Conservation (phyloP, 2,113 vertebrate genomes). For the Catharus minimus region DNA sequence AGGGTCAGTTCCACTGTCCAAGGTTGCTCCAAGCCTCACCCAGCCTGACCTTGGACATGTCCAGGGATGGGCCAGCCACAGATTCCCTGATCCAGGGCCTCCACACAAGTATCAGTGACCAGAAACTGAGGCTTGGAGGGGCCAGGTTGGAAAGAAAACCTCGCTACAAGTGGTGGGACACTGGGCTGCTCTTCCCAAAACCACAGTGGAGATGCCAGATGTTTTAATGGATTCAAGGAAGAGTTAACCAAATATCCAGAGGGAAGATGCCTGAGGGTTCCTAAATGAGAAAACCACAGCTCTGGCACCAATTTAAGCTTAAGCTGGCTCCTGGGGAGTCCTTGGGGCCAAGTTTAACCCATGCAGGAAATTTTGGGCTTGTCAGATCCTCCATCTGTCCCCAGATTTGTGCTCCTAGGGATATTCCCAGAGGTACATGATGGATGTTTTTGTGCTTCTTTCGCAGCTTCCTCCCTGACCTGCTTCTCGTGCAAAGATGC, state of each 20-base stretch:
- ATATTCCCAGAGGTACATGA: not conserved
- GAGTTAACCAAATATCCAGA: not conserved
- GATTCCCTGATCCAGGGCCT: not conserved
- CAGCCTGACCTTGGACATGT: not conserved
- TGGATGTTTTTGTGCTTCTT: not conserved
- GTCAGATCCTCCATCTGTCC: not conserved
- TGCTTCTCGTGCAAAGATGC: slow-evolving; percentile 49
- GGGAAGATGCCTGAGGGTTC: not conserved
- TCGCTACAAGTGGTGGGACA: not conserved
- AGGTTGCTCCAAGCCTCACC: not conserved
- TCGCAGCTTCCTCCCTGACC: slow-evolving; percentile 16
- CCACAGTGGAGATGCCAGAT: not conserved
- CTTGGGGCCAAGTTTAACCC: not conserved
- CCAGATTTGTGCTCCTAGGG: not conserved
- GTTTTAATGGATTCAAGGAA: not conserved
- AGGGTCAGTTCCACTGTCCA: not conserved
- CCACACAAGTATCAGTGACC: not conserved
- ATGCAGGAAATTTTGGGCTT: not conserved
- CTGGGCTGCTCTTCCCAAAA: not conserved
- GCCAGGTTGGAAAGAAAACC: not conserved
- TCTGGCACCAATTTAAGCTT: not conserved
- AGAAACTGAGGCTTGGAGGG: not conserved
- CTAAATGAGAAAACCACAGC: not conserved
- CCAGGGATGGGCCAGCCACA: not conserved
- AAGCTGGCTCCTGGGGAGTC: not conserved